A percentile compares a stretch with the other conserved stretches of the same genome.
phyloP scores from a whole-genome alignment of 2,888 invertebrate genomes.

The Polydrusus cervinus region DNA sequence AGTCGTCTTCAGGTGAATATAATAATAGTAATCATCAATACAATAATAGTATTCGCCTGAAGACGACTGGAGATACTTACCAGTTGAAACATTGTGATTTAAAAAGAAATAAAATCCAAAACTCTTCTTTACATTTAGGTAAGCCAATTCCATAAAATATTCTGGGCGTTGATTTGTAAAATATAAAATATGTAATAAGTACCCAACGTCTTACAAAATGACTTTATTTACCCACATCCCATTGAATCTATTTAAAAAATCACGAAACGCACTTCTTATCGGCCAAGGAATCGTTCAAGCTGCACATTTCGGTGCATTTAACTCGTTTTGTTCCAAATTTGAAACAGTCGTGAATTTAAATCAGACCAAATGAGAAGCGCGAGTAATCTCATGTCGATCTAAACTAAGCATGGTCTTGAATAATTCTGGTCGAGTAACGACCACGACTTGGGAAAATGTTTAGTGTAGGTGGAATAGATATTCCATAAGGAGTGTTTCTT shows the following conservation, averaged over 20 bases:
- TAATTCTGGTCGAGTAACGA: slow-evolving; percentile 18
- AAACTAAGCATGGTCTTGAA: slow-evolving; percentile 20
- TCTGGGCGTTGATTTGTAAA: no score
- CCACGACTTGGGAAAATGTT: slow-evolving; percentile 12
- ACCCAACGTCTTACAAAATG: neutral
- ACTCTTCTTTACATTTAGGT: no score
- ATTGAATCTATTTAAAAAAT: slow-evolving; percentile 14
- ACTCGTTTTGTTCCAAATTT: slow-evolving; percentile 41
- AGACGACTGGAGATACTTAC: no score
- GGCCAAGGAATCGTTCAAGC: neutral
- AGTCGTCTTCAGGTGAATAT: no score
- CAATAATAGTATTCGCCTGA: no score
- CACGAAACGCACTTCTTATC: slow-evolving; percentile 35
- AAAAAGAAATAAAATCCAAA: no score
- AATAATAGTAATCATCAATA: no score
- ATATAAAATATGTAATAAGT: no score
- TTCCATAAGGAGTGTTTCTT: neutral
- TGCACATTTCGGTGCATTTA: slow-evolving; percentile 36
- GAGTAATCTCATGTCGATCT: slow-evolving; percentile 38
- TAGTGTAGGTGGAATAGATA: slow-evolving; percentile 7
- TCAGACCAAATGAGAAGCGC: slow-evolving; percentile 29
- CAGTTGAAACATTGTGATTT: no score
- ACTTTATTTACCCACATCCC: slow-evolving; percentile 27
- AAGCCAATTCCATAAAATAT: no score
- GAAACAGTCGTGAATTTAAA: slow-evolving; percentile 35